phyloP scores from a whole-genome alignment of 2,797 vertebrate species.

The Cryptoprocta ferox region DNA sequence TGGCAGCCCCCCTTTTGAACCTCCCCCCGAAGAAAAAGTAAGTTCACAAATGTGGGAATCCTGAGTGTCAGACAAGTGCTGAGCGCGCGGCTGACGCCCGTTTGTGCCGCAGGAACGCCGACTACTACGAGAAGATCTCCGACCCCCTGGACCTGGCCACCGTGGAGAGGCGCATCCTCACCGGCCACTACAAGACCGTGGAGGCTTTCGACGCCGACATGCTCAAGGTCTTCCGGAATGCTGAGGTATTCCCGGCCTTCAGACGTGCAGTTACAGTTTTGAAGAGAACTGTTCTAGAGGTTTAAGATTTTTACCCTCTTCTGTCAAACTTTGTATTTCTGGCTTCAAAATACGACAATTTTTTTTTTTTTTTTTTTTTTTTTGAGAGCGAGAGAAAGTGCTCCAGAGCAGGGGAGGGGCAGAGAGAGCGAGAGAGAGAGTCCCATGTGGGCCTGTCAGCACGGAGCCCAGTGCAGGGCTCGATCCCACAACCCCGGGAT shows the following conservation, averaged over 20 bases:
- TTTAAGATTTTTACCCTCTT: neutral
- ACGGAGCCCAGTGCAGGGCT: neutral
- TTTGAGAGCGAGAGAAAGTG: neutral
- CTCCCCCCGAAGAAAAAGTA: conserved; percentile 98
- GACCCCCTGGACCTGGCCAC: conserved; percentile 95
- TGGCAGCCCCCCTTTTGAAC: conserved; percentile 95
- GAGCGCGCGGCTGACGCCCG: neutral
- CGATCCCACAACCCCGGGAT: neutral
- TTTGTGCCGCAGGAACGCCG: conserved; percentile 90
- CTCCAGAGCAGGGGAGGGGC: neutral
- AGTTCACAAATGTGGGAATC: conserved; percentile 73
- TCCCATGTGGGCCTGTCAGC: too few species aligned
- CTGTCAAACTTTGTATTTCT: conserved; percentile 11
- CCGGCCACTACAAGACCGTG: conserved; percentile 96
- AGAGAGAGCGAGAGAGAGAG: neutral
- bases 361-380: conserved; percentile 15
- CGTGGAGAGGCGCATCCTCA: conserved; percentile 98
- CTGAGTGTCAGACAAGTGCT: neutral
- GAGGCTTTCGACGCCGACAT: conserved; percentile 97
- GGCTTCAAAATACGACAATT: conserved; percentile 12
- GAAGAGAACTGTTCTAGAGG: neutral
- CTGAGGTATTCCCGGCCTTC: conserved; percentile 88
- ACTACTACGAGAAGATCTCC: conserved; percentile 98
- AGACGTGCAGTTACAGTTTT: neutral
- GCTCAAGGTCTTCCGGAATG: conserved; percentile 98